Evolutionary conservation across 2,888 invertebrate species (phyloP), one percentile per base, ranked within the genome.

Genomic region (Leptopilina myrica): DNA sequence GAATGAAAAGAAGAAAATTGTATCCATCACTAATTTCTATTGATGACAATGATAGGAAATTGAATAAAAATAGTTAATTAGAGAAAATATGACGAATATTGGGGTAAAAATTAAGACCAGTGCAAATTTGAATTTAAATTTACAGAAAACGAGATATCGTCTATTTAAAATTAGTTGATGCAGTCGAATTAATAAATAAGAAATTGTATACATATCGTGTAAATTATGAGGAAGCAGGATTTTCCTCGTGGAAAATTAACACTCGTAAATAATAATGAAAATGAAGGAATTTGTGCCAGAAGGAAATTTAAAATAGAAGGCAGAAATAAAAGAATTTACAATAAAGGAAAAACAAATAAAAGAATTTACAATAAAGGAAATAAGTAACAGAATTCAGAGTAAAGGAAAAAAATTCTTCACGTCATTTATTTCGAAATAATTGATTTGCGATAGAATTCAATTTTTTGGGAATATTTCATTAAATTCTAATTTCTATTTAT

Each of bases 131-230:
- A 69, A 49, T 77, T 59, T 15, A 15, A 33, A 33, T 33, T 33
- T 33, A 7, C 9, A 49, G 12, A 59, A 12, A 62, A 62, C 20
- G 20, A 12, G 33, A 62, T 26, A 40, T 62, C 46, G 49, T 67
- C 64, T 49, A 2, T 33, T 33, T 33, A 49, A 49, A 62, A 20
- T 64, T 26, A 76, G 64, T 66, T 49, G 49, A 78, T 33, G 59
- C 49, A 43, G 43, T 67, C 49, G 69, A 73, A 67, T 79, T 80
- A 62, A 33, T 73, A 62, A 78, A 56, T 81, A 80, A 80, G 66
- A 78, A 83, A 81, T 83, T 80, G 66, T 78, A 79, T 67, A 79
- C 83, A 83, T 83, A 83, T 83, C 83, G 81, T 66, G 64, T 78
- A 76, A 33, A 79, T 46, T 20, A 62, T 62, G 59, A 76, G 67